These are phyloP conservation scores for Craniophora ligustri DNA, from an alignment of 2,888 invertebrate species.

Conservation along the genomic window DNA sequence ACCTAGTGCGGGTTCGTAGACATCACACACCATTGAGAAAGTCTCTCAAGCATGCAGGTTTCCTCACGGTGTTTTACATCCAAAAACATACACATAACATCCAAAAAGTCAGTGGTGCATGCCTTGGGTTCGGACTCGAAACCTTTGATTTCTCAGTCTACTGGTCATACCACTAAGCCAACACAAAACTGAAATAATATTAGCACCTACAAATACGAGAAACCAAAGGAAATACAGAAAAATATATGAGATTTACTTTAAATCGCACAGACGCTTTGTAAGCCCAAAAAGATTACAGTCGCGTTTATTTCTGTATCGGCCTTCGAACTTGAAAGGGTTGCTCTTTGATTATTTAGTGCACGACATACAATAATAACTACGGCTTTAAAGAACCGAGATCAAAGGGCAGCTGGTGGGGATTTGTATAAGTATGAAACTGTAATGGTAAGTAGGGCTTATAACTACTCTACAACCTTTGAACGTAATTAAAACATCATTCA, in stretches of 20 bases:
- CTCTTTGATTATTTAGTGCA: slow-evolving; percentile 6
- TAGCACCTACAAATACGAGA: no score
- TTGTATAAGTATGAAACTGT: background rate
- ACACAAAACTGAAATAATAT: background rate
- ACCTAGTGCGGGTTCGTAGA: no score
- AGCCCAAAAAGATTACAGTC: slow-evolving; percentile 5
- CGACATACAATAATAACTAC: slow-evolving; percentile 15
- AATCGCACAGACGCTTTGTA: background rate
- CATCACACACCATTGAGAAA: no score
- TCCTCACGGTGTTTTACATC: no score
- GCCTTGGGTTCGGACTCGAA: no score
- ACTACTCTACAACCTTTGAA: no score
- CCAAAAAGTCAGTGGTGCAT: no score
- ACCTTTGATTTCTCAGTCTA: no score
- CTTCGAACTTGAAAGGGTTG: slow-evolving; percentile 17
- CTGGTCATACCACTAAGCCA: background rate
- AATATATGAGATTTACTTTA: background rate
- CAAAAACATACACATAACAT: no score
- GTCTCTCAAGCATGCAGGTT: no score
- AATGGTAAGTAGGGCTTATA: background rate
- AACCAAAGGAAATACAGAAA: background rate
- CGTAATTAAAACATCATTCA: background rate
- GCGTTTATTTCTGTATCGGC: slow-evolving; percentile 17
- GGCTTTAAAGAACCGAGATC: slow-evolving; percentile 14
- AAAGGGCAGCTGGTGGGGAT: slow-evolving; percentile 7